Conservation (phyloP, 2,113 vertebrate species). For the Oreotragus oreotragus region DNA sequence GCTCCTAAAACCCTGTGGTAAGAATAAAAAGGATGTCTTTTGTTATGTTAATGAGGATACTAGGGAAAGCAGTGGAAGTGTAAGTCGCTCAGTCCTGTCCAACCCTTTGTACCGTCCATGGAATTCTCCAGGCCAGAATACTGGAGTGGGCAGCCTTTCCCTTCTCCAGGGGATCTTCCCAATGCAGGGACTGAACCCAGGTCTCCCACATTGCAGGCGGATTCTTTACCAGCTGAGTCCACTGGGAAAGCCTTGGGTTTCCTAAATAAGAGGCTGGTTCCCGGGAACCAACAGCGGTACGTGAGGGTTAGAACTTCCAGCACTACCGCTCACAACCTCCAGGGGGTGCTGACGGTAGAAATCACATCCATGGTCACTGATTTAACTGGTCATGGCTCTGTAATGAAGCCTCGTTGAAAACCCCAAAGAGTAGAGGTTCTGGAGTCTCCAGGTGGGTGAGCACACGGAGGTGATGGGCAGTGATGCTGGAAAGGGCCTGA, state of each 20-base stretch:
- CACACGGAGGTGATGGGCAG: background rate
- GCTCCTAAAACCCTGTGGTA: background rate
- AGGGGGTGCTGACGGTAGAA: background rate
- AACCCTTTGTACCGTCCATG: background rate
- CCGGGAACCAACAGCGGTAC: background rate
- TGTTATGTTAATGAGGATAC: background rate
- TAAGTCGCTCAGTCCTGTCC: background rate
- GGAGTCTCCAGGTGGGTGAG: background rate
- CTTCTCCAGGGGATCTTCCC: background rate
- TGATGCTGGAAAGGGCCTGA: background rate
- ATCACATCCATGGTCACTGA: background rate
- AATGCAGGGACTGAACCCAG: background rate
- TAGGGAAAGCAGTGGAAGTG: background rate
- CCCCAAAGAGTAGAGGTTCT: background rate
- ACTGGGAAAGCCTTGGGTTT: background rate
- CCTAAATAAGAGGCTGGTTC: background rate
- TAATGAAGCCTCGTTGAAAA: background rate
- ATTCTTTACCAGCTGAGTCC: background rate
- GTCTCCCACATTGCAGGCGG: background rate
- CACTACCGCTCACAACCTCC: background rate
- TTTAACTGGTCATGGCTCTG: background rate
- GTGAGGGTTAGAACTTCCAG: background rate
- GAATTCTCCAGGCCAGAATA: background rate
- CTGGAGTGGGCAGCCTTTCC: background rate
- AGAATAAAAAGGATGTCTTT: background rate